Conservation (phyloP, 2,888 invertebrate genomes). For the Lasioglossum zephyrum region DNA sequence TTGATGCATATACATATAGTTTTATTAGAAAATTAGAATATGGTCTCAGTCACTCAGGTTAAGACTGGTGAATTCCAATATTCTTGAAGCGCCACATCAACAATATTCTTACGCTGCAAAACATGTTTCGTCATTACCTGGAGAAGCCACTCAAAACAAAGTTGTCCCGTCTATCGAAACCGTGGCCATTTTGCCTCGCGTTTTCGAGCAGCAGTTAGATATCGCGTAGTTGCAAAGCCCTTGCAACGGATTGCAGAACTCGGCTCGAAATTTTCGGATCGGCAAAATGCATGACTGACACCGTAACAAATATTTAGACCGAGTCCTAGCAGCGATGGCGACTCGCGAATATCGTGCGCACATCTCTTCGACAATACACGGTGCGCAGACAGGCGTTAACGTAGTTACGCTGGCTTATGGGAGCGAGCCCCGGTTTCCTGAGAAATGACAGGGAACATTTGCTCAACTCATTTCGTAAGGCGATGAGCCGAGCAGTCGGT, state of each 20-base stretch:
- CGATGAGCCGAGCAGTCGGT: constrained; percentile 38
- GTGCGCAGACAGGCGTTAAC: neutral
- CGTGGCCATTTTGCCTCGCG: neutral
- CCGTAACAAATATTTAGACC: neutral
- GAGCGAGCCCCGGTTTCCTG: neutral
- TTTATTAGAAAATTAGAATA: neutral
- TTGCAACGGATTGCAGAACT: neutral
- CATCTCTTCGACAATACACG: neutral
- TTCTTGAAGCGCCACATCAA: neutral
- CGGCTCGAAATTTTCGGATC: neutral
- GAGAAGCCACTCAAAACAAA: neutral
- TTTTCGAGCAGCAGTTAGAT: neutral
- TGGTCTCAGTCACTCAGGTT: neutral
- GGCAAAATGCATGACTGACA: neutral
- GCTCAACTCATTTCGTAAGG: constrained; percentile 48
- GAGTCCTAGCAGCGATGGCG: neutral
- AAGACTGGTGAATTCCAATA: neutral
- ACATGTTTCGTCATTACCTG: neutral
- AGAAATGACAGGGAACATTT: constrained; percentile 36
- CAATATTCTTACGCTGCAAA: neutral
- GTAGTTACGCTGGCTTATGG: neutral
- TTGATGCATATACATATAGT: no score
- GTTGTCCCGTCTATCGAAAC: neutral
- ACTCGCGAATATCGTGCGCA: neutral
- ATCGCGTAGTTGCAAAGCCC: neutral